Conservation (phyloP, 37 sponge, comb jelly and placozoan species). For the Chondrilla cf. caribensis region DNA sequence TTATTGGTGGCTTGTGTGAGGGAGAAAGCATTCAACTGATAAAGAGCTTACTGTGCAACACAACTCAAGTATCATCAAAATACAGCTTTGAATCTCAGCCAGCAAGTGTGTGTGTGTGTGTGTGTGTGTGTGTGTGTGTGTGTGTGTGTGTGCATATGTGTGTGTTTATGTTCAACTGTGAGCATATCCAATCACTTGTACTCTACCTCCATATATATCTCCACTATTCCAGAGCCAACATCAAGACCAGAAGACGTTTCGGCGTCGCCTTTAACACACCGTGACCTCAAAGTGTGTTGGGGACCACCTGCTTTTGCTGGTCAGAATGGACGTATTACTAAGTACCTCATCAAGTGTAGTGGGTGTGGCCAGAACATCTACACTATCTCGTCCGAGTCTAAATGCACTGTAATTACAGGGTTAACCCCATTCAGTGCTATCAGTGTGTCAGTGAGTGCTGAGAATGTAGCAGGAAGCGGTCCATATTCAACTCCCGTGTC, state of each 20-base stretch:
- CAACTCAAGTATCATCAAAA: too few species aligned
- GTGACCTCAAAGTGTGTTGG: constrained; percentile 15
- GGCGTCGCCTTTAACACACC: neutral
- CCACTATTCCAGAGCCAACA: too few species aligned
- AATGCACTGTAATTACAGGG: constrained; percentile 1
- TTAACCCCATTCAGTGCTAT: neutral
- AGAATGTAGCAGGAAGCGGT: neutral
- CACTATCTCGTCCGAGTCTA: too few species aligned
- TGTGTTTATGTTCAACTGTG: too few species aligned
- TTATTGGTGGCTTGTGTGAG: neutral
- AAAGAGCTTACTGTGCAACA: neutral
- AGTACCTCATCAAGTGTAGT: neutral
- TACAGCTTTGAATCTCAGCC: too few species aligned
- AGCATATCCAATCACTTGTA: too few species aligned
- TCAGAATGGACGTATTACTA: neutral
- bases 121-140: too few species aligned
- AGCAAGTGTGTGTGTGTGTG: too few species aligned
- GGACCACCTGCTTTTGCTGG: neutral
- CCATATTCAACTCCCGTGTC: neutral
- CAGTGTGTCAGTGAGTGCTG: neutral
- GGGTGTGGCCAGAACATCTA: neutral
- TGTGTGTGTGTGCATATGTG: too few species aligned
- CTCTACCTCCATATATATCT: too few species aligned
- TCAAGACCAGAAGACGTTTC: too few species aligned
- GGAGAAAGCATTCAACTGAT: neutral